Evolutionary conservation across 2,888 invertebrate species (phyloP).

Genomic region (Ormyrus pomaceus): DNA sequence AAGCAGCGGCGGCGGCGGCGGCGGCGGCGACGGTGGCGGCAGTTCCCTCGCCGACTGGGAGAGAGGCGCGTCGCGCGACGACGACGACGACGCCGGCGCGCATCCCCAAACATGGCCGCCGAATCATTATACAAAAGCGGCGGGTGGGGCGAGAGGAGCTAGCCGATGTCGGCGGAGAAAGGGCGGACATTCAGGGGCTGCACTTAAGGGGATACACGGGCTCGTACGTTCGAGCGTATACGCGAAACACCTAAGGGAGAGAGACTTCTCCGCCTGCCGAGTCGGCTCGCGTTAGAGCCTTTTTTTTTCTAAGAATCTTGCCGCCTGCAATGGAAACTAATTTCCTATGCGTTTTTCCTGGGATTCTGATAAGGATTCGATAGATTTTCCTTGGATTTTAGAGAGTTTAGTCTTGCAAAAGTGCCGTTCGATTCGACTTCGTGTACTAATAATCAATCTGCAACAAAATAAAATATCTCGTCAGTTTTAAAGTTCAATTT

Average conservation of each 20-base stretch:
- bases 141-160: conserved; percentile 39
- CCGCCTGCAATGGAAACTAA: too few relatives aligned
- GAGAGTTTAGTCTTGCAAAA: too few relatives aligned
- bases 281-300: too few relatives aligned
- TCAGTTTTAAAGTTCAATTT: too few relatives aligned
- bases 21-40: conserved; percentile 57
- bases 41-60: too few relatives aligned
- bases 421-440: too few relatives aligned
- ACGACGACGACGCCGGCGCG: conserved; percentile 67
- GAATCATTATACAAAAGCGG: conserved; percentile 47
- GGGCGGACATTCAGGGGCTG: conserved; percentile 54
- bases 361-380: too few relatives aligned
- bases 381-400: too few relatives aligned
- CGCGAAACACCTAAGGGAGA: not conserved
- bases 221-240: not conserved
- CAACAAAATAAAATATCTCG: too few relatives aligned
- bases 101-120: conserved; percentile 61
- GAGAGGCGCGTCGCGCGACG: conserved; percentile 60
- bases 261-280: not conserved
- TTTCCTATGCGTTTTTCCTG: too few relatives aligned
- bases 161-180: not conserved
- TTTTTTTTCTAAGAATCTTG: too few relatives aligned
- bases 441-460: too few relatives aligned
- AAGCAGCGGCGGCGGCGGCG: conserved; percentile 64
- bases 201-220: conserved; percentile 31